Evolutionary conservation across 2,888 invertebrate genomes (phyloP).

Genomic region (Ypsolopha sequella): DNA sequence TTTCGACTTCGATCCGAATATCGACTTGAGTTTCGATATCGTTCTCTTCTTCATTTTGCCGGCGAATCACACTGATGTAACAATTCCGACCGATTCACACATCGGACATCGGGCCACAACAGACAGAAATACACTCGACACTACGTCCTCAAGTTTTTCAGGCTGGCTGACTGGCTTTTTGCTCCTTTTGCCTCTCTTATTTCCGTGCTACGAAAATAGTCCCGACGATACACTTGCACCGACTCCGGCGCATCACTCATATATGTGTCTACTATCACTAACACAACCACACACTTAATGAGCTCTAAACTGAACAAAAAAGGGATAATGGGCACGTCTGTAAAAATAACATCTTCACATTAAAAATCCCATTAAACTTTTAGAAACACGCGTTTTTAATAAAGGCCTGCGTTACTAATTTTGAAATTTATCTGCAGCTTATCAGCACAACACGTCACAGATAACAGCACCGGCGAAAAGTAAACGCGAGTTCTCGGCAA

Average conservation of each 20-base stretch:
- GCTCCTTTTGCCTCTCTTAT: constrained; percentile 69
- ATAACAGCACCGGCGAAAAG: constrained; percentile 25
- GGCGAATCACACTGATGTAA: constrained; percentile 4
- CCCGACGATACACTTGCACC: constrained; percentile 60
- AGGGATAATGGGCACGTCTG: not conserved
- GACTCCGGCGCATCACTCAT: constrained; percentile 55
- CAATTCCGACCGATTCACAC: constrained; percentile 32
- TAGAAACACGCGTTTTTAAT: constrained; percentile 12
- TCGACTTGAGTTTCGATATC: constrained; percentile 55
- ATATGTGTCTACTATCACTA: constrained; percentile 23
- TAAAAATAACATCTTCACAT: constrained; percentile 3
- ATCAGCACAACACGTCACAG: constrained; percentile 28
- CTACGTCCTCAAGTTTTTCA: constrained; percentile 65
- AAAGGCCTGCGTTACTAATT: constrained; percentile 15
- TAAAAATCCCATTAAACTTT: constrained; percentile 5
- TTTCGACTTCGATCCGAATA: constrained; percentile 54
- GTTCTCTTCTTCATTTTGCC: constrained; percentile 61
- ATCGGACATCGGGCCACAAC: constrained; percentile 51
- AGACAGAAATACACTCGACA: constrained; percentile 60
- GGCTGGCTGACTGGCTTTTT: constrained; percentile 57
- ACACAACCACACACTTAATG: constrained; percentile 16
- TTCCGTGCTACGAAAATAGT: constrained; percentile 71
- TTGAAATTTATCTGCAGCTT: constrained; percentile 28
- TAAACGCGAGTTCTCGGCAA: constrained; percentile 27
- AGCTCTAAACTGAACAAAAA: constrained; percentile 5